These are phyloP conservation scores for Drosophila murphyi DNA, from an alignment of 1,140 invertebrate species.

Conservation along the genomic window DNA sequence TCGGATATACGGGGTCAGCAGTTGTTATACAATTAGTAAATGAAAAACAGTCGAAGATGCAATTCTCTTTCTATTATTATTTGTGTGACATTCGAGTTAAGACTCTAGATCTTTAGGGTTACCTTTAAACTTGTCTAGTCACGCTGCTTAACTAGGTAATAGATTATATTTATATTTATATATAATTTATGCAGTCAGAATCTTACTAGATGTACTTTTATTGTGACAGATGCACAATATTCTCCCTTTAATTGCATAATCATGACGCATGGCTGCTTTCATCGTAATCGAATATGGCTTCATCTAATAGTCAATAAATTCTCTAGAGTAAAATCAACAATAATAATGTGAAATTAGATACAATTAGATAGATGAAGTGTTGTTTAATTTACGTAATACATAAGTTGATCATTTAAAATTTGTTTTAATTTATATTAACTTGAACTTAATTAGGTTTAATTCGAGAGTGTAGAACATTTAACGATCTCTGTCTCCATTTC, in stretches of 20 bases:
- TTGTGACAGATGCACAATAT: background rate
- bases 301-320: background rate
- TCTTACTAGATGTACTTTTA: background rate
- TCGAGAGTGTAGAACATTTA: background rate
- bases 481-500: background rate
- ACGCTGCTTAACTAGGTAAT: too few relatives aligned
- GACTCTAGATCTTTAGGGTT: too few relatives aligned
- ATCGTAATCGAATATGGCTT: background rate
- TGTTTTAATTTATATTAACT: background rate
- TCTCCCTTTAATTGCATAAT: background rate
- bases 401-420: background rate
- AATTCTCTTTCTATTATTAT: background rate
- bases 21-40: conserved; percentile 42
- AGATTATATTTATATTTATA: too few relatives aligned
- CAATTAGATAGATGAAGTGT: background rate
- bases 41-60: background rate
- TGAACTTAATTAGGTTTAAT: background rate
- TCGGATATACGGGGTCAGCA: background rate
- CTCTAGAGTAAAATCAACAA: background rate
- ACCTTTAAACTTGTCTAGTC: too few relatives aligned
- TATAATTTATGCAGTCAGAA: too few relatives aligned
- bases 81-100: too few relatives aligned
- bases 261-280: background rate
- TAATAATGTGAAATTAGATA: background rate
- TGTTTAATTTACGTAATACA: background rate